These are phyloP conservation scores for Tholera decimalis DNA, from an alignment of 2,888 invertebrate species.

Conservation along the genomic window DNA sequence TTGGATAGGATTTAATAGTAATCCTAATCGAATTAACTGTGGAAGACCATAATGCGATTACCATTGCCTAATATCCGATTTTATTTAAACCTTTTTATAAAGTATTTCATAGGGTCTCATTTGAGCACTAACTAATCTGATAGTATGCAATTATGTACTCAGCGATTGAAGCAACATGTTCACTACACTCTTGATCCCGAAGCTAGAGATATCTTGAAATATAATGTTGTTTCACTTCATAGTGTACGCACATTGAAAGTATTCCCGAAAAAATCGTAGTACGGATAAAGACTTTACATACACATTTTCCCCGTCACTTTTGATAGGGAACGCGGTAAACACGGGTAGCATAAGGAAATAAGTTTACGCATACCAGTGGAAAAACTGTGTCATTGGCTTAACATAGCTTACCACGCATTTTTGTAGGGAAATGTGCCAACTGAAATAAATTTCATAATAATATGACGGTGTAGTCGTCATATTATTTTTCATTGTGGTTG, in stretches of 20 bases:
- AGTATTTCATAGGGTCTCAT: not conserved
- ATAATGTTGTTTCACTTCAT: not conserved
- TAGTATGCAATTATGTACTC: not conserved
- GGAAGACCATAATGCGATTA: not conserved
- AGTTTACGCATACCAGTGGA: conserved; percentile 12
- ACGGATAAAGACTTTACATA: conserved; percentile 1
- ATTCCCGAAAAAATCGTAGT: not conserved
- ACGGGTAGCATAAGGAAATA: conserved; percentile 21
- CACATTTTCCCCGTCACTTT: conserved; percentile 28
- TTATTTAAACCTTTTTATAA: too few relatives aligned
- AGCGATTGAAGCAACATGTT: not conserved
- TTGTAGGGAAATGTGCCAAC: not conserved
- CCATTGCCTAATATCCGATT: not conserved
- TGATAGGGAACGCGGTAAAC: conserved; percentile 19
- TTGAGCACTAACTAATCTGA: not conserved
- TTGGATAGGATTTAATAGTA: not conserved
- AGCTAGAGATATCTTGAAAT: not conserved
- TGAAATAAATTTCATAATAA: not conserved
- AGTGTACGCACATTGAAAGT: not conserved
- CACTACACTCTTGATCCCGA: not conserved
- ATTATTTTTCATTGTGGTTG: not conserved
- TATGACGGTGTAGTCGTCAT: too few relatives aligned
- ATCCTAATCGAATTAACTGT: not conserved
- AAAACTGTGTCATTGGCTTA: conserved; percentile 25
- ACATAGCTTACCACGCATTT: not conserved